Evolutionary conservation across 92 coral and sea anemone genomes (phyloP).

Genomic region (Zoanthus solanderi): DNA sequence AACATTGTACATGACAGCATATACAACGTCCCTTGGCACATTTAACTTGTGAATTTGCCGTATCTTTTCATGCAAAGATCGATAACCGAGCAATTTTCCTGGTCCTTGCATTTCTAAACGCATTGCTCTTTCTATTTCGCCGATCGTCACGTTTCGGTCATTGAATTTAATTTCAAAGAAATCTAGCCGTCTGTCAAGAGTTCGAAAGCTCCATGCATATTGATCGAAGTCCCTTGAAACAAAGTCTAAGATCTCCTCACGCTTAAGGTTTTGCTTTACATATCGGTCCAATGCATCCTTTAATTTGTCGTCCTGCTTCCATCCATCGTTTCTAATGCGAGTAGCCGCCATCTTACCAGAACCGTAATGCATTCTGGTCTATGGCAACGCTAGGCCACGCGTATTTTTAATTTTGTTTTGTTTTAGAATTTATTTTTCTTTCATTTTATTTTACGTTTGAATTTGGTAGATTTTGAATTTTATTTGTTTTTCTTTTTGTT

Average conservation of each 20-base stretch:
- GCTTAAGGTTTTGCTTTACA: slow-evolving; percentile 18
- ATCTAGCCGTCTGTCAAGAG: slow-evolving; percentile 4
- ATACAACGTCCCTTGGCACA: not conserved
- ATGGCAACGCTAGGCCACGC: slow-evolving; percentile 13
- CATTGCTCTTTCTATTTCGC: slow-evolving; percentile 4
- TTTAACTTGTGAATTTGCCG: not conserved
- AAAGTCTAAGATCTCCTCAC: slow-evolving; percentile 1
- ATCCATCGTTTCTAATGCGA: not conserved
- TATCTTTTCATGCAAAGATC: not conserved
- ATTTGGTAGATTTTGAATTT: not conserved
- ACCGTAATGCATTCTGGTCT: slow-evolving; percentile 7
- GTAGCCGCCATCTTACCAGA: slow-evolving; percentile 21
- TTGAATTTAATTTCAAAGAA: not conserved
- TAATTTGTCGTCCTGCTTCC: slow-evolving; percentile 9
- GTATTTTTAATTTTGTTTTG: not conserved
- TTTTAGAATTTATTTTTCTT: not conserved
- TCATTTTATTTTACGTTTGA: slow-evolving; percentile 22
- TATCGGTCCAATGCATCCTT: slow-evolving; percentile 6
- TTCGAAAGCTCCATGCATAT: slow-evolving; percentile 19
- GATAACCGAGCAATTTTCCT: not conserved
- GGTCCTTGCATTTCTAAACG: not conserved
- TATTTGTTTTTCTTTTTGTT: too few relatives aligned
- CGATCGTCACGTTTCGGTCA: not conserved
- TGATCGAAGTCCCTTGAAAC: slow-evolving; percentile 15
- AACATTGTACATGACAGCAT: not conserved